phyloP scores from a whole-genome alignment of 2,888 invertebrate species.

The Flexamia atlantica region DNA sequence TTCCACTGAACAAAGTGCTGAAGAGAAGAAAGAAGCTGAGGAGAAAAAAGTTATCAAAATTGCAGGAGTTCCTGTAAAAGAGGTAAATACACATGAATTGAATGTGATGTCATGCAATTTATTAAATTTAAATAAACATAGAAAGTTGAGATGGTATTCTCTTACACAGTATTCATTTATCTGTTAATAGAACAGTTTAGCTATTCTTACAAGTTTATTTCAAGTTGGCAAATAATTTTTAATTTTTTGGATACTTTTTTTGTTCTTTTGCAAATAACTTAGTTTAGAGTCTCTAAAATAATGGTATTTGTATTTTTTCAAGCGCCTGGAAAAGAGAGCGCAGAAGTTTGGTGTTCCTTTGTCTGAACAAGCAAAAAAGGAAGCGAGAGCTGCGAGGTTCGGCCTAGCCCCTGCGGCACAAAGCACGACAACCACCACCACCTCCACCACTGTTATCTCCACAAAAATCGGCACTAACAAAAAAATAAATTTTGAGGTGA shows the following conservation, averaged over 20 bases:
- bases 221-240: too few species aligned
- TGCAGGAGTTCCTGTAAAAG: conserved; percentile 78
- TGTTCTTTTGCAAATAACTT: too few species aligned
- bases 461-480: conserved; percentile 20
- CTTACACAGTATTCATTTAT: too few species aligned
- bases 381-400: conserved; percentile 84
- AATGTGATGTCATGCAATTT: too few species aligned
- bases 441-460: background rate
- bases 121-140: too few species aligned
- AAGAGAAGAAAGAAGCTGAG: conserved; percentile 59
- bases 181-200: too few species aligned
- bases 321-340: conserved; percentile 87
- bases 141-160: too few species aligned
- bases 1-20: conserved; percentile 53
- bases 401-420: conserved; percentile 72
- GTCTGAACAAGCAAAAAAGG: conserved; percentile 80
- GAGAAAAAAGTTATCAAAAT: conserved; percentile 78
- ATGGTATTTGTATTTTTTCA: conserved; percentile 70
- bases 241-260: too few species aligned
- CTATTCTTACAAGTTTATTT: too few species aligned
- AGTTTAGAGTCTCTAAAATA: too few species aligned
- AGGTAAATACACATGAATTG: too few species aligned
- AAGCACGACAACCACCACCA: too few species aligned
- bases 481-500: conserved; percentile 28
- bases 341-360: conserved; percentile 84